A percentile compares a stretch with the other conserved stretches of the same genome.
Evolutionary conservation across 2,113 vertebrate genomes (phyloP).

Genomic region (Malurus cyaneus): DNA sequence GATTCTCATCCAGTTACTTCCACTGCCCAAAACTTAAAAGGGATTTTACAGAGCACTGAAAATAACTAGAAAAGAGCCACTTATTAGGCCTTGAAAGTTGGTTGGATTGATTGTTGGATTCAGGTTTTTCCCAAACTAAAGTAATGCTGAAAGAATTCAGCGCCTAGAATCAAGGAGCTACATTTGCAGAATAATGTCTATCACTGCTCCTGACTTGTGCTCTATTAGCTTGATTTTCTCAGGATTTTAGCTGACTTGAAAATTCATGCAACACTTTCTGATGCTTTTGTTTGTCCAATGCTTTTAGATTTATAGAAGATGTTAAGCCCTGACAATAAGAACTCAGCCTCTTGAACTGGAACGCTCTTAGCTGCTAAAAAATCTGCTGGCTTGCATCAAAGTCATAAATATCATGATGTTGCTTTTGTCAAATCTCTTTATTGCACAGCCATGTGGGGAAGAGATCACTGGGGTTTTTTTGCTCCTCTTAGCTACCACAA

Average conservation of each 20-base stretch:
- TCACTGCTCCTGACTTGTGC: not conserved
- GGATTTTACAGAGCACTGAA: not conserved
- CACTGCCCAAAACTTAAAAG: not conserved
- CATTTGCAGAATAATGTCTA: not conserved
- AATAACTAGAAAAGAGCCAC: not conserved
- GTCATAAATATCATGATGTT: not conserved
- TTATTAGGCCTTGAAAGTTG: not conserved
- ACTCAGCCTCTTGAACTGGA: not conserved
- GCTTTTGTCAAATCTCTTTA: slow-evolving; percentile 33
- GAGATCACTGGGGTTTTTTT: not conserved
- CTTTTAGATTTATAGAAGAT: not conserved
- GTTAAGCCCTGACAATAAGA: not conserved
- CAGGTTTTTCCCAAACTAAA: not conserved
- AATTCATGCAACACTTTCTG: not conserved
- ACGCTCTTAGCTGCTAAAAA: slow-evolving; percentile 1
- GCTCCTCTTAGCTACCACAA: not conserved
- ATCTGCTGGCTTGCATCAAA: not conserved
- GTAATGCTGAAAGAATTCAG: not conserved
- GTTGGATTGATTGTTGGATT: not conserved
- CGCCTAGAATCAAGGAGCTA: not conserved
- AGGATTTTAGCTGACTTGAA: not conserved
- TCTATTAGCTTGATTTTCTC: not conserved
- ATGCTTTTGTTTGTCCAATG: not conserved
- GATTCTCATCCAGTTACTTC: not conserved
- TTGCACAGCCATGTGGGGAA: not conserved